Evolutionary conservation across 2,797 vertebrate genomes (phyloP).

Genomic region (Myripristis jacobus): DNA sequence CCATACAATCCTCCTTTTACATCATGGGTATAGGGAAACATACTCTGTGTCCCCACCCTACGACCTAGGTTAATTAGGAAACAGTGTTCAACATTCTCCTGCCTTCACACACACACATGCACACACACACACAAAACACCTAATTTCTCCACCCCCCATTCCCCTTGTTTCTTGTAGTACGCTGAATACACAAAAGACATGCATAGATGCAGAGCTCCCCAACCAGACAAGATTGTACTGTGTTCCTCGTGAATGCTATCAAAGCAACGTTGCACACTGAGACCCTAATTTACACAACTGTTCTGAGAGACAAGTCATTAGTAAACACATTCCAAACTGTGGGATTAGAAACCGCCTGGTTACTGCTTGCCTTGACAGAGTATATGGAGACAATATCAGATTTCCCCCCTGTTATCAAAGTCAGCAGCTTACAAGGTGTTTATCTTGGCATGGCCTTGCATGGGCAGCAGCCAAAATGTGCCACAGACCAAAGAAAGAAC

Average conservation of each 20-base stretch:
- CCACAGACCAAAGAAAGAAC: conserved; percentile 62
- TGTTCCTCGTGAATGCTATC: conserved; percentile 37
- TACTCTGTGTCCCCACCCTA: conserved; percentile 50
- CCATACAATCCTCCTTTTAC: conserved; percentile 48
- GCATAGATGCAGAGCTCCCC: conserved; percentile 40
- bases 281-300: conserved; percentile 62
- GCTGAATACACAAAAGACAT: conserved; percentile 65
- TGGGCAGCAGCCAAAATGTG: conserved; percentile 49
- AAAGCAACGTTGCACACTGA: conserved; percentile 39
- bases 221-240: conserved; percentile 28
- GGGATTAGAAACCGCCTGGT: conserved; percentile 58
- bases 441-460: conserved; percentile 63
- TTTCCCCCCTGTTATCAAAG: conserved; percentile 72
- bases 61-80: conserved; percentile 61
- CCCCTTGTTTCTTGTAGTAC: conserved; percentile 49
- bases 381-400: conserved; percentile 59
- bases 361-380: conserved; percentile 46
- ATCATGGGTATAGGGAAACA: conserved; percentile 30
- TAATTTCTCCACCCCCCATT: conserved; percentile 45
- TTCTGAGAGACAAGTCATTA: conserved; percentile 56
- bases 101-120: conserved; percentile 30
- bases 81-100: conserved; percentile 54
- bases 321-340: conserved; percentile 57
- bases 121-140: conserved; percentile 27
- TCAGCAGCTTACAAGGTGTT: conserved; percentile 70